Evolutionary conservation across 64 coral and sea anemone genomes (phyloP), one percentile per base, ranked within the genome.

Genomic region (Dendronephthya gigantea): DNA sequence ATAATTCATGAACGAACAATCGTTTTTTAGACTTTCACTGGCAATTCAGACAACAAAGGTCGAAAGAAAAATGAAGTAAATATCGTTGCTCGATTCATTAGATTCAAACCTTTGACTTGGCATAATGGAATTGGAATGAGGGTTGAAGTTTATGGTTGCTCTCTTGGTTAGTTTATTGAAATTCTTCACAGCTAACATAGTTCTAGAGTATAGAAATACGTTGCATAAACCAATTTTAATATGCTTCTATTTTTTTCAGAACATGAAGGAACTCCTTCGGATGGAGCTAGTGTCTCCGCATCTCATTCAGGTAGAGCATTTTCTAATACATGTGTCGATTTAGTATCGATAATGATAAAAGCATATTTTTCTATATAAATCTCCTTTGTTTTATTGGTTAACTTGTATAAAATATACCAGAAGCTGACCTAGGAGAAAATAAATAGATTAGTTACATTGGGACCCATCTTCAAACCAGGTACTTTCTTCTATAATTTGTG

Each of bases 51-150:
- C 31, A 39, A 35, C 72, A 35, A 9, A 34, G 72, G 72, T 36
- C 30, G 72, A 79, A 39, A 36, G 9, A 79, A 79, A 19, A 79
- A 79, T 29, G 30, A 79, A 79, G 72, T 79, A 28, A 79, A 79
- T 34, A 17, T 79, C 12, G 72, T 15, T 15, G 28, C 32, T 79
- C 72, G 72, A 0, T 79, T 36, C 32, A 17, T 79, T 2, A 79
- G 72, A 79, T 36, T 79, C 72, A 12, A 15, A 28, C 72, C 72
- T 4, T 12, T 8, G 72, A 39, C 31, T 39, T 79, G 72, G 72
- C 30, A 34, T 36, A 79, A 29, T 79, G 72, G 72, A 4, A 79
- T 79, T 35, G 72, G 72, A 34, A 79, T 79, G 72, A 34, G 72
- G 37, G 72, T 34, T 39, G 72, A 79, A 39, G 15, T 79, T 34